phyloP scores from a whole-genome alignment of 2,797 vertebrate genomes.

The Takifugu rubripes region DNA sequence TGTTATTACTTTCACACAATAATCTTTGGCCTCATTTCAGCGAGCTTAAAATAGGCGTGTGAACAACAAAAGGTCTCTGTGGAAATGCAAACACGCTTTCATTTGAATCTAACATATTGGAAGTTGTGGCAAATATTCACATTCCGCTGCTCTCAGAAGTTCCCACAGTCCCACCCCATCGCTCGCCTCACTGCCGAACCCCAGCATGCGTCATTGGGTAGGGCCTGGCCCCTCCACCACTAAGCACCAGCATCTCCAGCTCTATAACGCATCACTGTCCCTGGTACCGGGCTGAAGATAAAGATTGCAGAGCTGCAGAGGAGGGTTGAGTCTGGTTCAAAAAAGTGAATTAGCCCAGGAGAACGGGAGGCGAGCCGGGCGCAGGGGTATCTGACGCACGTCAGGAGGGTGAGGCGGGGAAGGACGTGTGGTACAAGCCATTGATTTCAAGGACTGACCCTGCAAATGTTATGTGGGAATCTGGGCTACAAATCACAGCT shows the following conservation, averaged over 20 bases:
- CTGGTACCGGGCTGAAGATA: slow-evolving; percentile 12
- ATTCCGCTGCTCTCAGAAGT: slow-evolving; percentile 34
- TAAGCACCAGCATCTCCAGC: slow-evolving; percentile 39
- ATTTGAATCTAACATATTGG: slow-evolving; percentile 35
- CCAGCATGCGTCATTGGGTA: slow-evolving; percentile 68
- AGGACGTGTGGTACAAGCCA: slow-evolving; percentile 54
- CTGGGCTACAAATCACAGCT: slow-evolving; percentile 63
- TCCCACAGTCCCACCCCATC: slow-evolving; percentile 64
- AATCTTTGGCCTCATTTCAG: slow-evolving; percentile 11
- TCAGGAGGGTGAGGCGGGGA: slow-evolving; percentile 13
- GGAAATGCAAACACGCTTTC: slow-evolving; percentile 14
- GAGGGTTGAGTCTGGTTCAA: slow-evolving; percentile 9
- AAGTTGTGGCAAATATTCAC: slow-evolving; percentile 43
- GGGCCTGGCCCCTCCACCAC: slow-evolving; percentile 53
- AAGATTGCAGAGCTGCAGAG: slow-evolving; percentile 1
- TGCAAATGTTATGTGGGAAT: slow-evolving; percentile 64
- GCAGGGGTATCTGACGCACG: slow-evolving; percentile 26
- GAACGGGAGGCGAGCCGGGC: slow-evolving; percentile 4
- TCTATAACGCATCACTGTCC: slow-evolving; percentile 29
- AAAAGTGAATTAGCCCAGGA: slow-evolving; percentile 36
- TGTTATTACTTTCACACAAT: slow-evolving; percentile 1
- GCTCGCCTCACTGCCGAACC: slow-evolving; percentile 62
- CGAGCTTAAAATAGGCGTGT: slow-evolving; percentile 14
- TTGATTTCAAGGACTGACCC: slow-evolving; percentile 63
- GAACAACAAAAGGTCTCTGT: slow-evolving; percentile 11